Evolutionary conservation across 2,113 vertebrate genomes (phyloP).

Genomic region (Hipposideros armiger): DNA sequence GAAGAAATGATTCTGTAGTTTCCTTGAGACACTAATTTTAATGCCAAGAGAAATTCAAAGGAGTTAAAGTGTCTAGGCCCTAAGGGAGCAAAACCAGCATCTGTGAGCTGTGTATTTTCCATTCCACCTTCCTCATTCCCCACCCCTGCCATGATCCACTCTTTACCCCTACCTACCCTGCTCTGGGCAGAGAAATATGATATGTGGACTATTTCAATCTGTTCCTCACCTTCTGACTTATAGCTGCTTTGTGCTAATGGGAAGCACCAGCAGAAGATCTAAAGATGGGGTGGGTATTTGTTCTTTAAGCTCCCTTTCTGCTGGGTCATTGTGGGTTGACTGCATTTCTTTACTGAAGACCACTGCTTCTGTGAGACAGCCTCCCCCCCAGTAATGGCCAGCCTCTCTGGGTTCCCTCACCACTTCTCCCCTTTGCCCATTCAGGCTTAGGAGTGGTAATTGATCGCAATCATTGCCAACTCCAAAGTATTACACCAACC

Average conservation of each 20-base stretch:
- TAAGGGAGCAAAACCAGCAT: background rate
- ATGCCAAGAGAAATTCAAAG: slow-evolving; percentile 6
- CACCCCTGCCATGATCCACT: background rate
- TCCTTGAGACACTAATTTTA: background rate
- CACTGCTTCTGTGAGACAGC: background rate
- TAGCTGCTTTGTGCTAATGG: background rate
- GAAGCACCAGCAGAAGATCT: background rate
- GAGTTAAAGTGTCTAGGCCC: background rate
- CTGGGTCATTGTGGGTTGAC: background rate
- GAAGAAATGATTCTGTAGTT: background rate
- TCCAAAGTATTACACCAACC: background rate
- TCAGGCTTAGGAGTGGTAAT: background rate
- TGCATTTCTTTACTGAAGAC: background rate
- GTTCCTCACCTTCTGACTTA: background rate
- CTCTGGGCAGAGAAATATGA: background rate
- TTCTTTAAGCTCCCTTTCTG: background rate
- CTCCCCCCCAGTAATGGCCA: background rate
- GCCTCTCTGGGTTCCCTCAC: background rate
- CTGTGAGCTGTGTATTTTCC: background rate
- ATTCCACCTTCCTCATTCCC: fast-evolving
- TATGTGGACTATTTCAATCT: background rate
- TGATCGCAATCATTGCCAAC: background rate
- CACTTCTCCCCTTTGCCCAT: background rate
- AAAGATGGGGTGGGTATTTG: background rate
- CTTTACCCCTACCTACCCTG: background rate